phyloP scores from a whole-genome alignment of 1,140 invertebrate genomes.

The Radopholus similis region DNA sequence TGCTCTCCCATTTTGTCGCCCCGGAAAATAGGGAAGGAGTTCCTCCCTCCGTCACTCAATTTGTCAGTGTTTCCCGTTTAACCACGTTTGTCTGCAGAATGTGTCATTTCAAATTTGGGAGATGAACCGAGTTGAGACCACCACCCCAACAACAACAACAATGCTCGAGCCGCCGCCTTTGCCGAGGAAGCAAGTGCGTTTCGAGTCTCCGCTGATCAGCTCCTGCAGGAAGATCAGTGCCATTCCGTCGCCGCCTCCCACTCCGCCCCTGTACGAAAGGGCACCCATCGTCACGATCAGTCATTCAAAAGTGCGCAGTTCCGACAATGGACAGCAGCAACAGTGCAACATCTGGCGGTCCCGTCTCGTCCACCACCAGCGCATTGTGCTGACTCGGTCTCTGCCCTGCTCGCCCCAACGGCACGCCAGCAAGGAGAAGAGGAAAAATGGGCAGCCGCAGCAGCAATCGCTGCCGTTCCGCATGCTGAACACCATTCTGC shows the following conservation, averaged over 20 bases:
- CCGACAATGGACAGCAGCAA: background rate
- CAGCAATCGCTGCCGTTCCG: background rate
- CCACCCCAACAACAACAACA: too few species aligned
- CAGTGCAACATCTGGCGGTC: background rate
- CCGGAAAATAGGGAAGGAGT: too few species aligned
- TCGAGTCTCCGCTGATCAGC: conserved; percentile 5
- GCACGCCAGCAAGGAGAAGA: background rate
- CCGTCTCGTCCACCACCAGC: background rate
- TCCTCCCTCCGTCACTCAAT: too few species aligned
- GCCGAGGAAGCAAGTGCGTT: conserved; percentile 5
- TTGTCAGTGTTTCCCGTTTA: too few species aligned
- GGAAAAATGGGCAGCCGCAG: background rate
- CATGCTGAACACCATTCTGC: background rate
- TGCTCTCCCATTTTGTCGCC: too few species aligned
- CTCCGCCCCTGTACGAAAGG: background rate
- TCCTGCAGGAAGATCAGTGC: background rate
- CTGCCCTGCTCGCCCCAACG: background rate
- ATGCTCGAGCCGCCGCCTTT: background rate
- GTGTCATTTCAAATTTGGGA: too few species aligned
- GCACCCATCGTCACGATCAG: background rate
- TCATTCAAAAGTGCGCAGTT: background rate
- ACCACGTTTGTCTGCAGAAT: too few species aligned
- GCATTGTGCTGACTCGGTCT: background rate
- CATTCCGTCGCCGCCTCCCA: background rate
- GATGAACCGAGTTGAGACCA: too few species aligned